These are phyloP conservation scores for Drosophila hydei DNA, from an alignment of 1,140 invertebrate genomes.

Conservation along the genomic window DNA sequence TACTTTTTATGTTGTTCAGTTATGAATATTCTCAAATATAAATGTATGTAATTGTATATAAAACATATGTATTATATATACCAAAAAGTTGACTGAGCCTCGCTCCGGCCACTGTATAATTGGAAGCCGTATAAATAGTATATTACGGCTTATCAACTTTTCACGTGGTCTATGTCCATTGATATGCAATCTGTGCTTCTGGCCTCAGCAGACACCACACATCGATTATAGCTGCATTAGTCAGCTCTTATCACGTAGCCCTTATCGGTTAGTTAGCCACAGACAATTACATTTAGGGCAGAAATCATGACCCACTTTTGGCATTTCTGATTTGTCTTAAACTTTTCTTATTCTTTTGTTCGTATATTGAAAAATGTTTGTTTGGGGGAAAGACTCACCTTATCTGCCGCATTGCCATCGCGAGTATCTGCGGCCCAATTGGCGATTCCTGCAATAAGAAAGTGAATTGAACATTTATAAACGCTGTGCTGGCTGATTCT, in stretches of 20 bases:
- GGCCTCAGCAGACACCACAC: slow-evolving; percentile 1
- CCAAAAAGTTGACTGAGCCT: not conserved
- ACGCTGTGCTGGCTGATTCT: not conserved
- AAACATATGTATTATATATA: not conserved
- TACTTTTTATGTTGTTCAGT: too few relatives aligned
- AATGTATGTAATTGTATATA: too few relatives aligned
- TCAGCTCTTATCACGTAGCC: slow-evolving; percentile 26
- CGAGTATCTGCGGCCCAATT: slow-evolving; percentile 81
- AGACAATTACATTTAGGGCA: slow-evolving; percentile 13
- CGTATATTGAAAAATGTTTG: slow-evolving; percentile 8
- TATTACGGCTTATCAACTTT: not conserved
- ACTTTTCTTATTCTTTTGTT: not conserved
- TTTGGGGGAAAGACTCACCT: slow-evolving; percentile 65
- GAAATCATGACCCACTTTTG: slow-evolving; percentile 41
- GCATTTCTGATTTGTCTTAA: not conserved
- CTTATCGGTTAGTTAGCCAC: slow-evolving; percentile 39
- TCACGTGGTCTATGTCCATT: not conserved
- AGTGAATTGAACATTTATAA: slow-evolving; percentile 41
- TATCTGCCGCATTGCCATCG: slow-evolving; percentile 81
- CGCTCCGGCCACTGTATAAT: not conserved
- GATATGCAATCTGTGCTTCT: not conserved
- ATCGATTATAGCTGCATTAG: slow-evolving; percentile 66
- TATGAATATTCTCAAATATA: too few relatives aligned
- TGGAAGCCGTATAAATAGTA: not conserved
- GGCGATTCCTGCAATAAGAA: slow-evolving; percentile 76